Percentiles rank a stretch among this genome's conserved stretches.
These are phyloP conservation scores for Sminthurides bifidus DNA, from an alignment of 1,140 invertebrate genomes.

Conservation along the genomic window DNA sequence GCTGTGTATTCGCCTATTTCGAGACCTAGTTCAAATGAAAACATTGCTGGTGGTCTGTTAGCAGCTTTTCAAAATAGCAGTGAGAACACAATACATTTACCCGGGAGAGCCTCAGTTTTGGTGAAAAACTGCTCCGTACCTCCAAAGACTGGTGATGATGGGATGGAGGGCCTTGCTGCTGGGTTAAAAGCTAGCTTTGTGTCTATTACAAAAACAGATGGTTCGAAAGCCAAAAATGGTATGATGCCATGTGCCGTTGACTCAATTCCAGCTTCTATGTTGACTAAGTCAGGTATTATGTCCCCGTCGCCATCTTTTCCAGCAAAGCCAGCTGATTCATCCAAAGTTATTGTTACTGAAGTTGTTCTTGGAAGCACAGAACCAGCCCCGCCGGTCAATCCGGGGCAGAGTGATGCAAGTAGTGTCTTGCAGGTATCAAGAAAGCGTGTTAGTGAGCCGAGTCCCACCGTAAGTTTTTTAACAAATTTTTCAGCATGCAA, in stretches of 20 bases:
- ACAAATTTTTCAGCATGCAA: neutral
- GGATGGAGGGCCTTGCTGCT: conserved; percentile 19
- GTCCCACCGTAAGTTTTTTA: conserved; percentile 14
- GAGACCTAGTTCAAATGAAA: conserved; percentile 43
- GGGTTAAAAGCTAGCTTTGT: conserved; percentile 23
- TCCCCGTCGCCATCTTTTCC: too few species aligned
- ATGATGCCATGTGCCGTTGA: too few species aligned
- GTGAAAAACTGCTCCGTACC: neutral
- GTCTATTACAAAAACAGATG: conserved; percentile 16
- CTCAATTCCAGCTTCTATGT: too few species aligned
- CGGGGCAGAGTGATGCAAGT: neutral
- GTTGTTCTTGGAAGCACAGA: conserved; percentile 19
- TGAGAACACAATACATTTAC: neutral
- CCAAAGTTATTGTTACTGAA: conserved; percentile 15
- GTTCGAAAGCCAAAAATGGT: conserved; percentile 10
- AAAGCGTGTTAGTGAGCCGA: conserved; percentile 23
- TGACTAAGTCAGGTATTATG: too few species aligned
- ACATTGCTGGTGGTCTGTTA: conserved; percentile 16
- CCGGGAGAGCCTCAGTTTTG: neutral
- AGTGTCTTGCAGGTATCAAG: conserved; percentile 28
- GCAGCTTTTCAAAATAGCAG: neutral
- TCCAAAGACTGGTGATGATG: conserved; percentile 2
- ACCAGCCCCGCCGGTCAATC: neutral
- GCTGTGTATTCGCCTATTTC: conserved; percentile 57
- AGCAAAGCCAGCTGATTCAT: conserved; percentile 10